Conservation (phyloP, 2,888 invertebrate genomes). For the Lasioglossum zephyrum region DNA sequence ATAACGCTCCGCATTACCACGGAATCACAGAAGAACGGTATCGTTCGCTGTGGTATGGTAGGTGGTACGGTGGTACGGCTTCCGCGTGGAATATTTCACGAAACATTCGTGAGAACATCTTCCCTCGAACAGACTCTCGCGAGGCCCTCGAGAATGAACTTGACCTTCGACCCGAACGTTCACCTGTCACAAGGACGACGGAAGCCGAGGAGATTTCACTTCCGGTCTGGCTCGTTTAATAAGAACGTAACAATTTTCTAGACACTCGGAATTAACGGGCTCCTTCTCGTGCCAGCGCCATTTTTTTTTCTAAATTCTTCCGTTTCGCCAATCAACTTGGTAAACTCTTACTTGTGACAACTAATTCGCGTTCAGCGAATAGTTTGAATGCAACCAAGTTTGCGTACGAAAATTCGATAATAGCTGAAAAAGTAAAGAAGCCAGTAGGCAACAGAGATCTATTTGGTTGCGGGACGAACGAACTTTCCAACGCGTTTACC, state of each 20-base stretch:
- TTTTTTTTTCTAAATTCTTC: neutral
- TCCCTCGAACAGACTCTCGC: slow-evolving; percentile 44
- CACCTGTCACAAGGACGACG: slow-evolving; percentile 68
- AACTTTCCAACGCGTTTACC: slow-evolving; percentile 42
- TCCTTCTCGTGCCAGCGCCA: too few species aligned
- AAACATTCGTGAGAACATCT: slow-evolving; percentile 58
- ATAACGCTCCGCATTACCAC: neutral
- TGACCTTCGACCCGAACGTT: slow-evolving; percentile 72
- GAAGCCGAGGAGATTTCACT: slow-evolving; percentile 54
- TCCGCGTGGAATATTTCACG: slow-evolving; percentile 48
- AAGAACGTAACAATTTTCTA: slow-evolving; percentile 13
- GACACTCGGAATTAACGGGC: neutral
- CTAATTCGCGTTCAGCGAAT: too few species aligned
- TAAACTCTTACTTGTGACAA: too few species aligned
- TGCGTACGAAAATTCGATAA: neutral
- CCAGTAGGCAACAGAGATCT: slow-evolving; percentile 13
- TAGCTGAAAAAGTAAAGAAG: neutral
- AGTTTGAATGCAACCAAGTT: neutral
- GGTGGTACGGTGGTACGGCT: neutral
- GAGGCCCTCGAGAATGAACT: slow-evolving; percentile 61
- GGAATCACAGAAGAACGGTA: slow-evolving; percentile 35
- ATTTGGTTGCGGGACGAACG: slow-evolving; percentile 11
- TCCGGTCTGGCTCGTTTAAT: slow-evolving; percentile 52
- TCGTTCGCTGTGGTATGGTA: too few species aligned
- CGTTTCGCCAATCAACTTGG: neutral